Percentiles rank a stretch among this genome's conserved stretches.
Conservation (phyloP, 2,113 vertebrate genomes). For the Mormyrus iriodes region DNA sequence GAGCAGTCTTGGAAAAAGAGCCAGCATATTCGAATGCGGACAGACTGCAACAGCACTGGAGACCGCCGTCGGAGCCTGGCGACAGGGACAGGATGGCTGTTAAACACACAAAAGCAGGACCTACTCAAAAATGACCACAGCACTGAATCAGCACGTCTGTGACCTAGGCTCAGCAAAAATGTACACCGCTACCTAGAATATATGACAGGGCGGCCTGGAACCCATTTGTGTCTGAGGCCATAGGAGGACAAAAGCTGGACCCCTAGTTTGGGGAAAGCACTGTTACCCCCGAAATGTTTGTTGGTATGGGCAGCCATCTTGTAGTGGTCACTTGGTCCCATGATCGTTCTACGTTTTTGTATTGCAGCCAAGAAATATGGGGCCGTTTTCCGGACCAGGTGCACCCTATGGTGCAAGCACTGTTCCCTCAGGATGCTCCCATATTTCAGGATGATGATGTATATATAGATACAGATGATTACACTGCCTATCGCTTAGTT, state of each 20-base stretch:
- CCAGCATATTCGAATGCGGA: not conserved
- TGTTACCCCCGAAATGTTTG: not conserved
- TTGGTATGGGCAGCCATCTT: not conserved
- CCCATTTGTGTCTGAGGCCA: not conserved
- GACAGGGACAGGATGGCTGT: not conserved
- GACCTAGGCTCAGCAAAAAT: not conserved
- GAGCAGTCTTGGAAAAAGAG: not conserved
- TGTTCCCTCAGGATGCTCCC: not conserved
- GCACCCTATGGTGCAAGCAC: not conserved
- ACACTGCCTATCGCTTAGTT: not conserved
- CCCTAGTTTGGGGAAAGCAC: not conserved
- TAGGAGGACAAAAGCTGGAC: not conserved
- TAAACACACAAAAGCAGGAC: not conserved
- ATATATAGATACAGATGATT: not conserved
- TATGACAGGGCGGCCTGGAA: not conserved
- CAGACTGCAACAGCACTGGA: not conserved
- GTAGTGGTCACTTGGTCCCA: not conserved
- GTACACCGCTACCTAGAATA: not conserved
- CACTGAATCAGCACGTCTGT: not conserved
- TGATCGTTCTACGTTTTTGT: not conserved
- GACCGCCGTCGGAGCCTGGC: not conserved
- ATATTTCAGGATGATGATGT: not conserved
- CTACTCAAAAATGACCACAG: not conserved
- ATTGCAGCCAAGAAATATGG: not conserved
- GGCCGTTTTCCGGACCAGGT: not conserved